phyloP scores from a whole-genome alignment of 64 coral and sea anemone species.

The Platygyra sinensis region DNA sequence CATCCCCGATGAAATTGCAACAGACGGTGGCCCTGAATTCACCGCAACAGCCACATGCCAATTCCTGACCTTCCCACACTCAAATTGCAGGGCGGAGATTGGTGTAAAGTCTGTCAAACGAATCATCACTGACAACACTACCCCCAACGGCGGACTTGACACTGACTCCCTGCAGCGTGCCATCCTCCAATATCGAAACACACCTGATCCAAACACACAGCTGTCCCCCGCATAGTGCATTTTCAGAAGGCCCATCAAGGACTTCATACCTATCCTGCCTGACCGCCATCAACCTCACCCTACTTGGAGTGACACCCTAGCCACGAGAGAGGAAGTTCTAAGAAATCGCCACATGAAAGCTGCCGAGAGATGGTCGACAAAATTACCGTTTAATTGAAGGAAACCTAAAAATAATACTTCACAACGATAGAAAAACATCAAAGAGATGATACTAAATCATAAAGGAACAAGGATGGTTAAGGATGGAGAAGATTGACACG shows the following conservation, averaged over 20 bases:
- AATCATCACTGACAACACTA: too few relatives aligned
- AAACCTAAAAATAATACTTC: too few relatives aligned
- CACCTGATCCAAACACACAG: too few relatives aligned
- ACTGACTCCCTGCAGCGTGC: too few relatives aligned
- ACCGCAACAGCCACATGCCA: slow-evolving; percentile 2
- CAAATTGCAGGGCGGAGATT: slow-evolving; percentile 38
- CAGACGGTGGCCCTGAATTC: too few relatives aligned
- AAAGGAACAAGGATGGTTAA: too few relatives aligned
- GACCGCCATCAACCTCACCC: slow-evolving; percentile 9
- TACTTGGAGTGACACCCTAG: slow-evolving; percentile 18
- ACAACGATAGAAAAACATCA: neutral
- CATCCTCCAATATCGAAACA: too few relatives aligned
- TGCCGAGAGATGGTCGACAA: slow-evolving; percentile 9
- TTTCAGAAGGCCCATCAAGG: slow-evolving; percentile 21
- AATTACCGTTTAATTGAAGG: too few relatives aligned
- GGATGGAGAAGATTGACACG: too few relatives aligned
- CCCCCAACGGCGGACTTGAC: too few relatives aligned
- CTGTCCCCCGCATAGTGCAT: slow-evolving; percentile 1
- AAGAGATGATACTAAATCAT: too few relatives aligned
- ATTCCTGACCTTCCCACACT: slow-evolving; percentile 32
- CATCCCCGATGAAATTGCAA: too few relatives aligned
- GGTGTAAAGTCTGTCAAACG: slow-evolving; percentile 28
- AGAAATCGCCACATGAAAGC: slow-evolving; percentile 38
- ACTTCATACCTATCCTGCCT: slow-evolving; percentile 45
- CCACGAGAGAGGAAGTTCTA: slow-evolving; percentile 15